Percentiles rank a stretch among this genome's conserved stretches.
Evolutionary conservation across 2,888 invertebrate genomes (phyloP).

Genomic region (Xanthorhoe spadicearia): DNA sequence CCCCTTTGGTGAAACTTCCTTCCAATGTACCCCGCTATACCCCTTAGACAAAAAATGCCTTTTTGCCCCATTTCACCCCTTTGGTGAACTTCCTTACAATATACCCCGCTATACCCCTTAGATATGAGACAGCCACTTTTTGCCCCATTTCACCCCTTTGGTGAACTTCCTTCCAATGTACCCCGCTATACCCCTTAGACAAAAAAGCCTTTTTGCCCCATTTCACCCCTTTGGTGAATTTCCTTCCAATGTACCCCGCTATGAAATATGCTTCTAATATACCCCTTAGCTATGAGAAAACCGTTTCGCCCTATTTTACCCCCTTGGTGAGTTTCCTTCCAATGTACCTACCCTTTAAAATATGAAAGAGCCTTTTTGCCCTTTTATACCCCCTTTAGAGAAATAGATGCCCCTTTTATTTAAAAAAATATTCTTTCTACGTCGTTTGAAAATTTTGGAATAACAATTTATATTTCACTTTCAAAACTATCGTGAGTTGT

Average conservation of each 20-base stretch:
- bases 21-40: neutral
- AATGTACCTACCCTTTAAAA: neutral
- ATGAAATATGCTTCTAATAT: neutral
- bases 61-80: conserved; percentile 12
- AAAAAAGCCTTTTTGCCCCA: neutral
- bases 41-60: too few relatives aligned
- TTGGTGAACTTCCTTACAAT: neutral
- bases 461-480: too few relatives aligned
- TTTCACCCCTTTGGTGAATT: neutral
- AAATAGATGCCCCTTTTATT: too few relatives aligned
- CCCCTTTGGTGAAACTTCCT: neutral
- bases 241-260: neutral
- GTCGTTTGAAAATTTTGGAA: too few relatives aligned
- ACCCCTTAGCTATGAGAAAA: too few relatives aligned
- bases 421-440: too few relatives aligned
- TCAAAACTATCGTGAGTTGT: too few relatives aligned
- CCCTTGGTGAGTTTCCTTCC: neutral
- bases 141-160: conserved; percentile 8
- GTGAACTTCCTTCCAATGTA: too few relatives aligned
- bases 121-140: too few relatives aligned
- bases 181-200: neutral
- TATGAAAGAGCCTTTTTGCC: neutral
- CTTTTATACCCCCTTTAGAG: neutral
- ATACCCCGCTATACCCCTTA: too few relatives aligned
- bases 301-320: too few relatives aligned